phyloP scores from a whole-genome alignment of 2,888 invertebrate species.

The Aphelenchoides bicaudatus region DNA sequence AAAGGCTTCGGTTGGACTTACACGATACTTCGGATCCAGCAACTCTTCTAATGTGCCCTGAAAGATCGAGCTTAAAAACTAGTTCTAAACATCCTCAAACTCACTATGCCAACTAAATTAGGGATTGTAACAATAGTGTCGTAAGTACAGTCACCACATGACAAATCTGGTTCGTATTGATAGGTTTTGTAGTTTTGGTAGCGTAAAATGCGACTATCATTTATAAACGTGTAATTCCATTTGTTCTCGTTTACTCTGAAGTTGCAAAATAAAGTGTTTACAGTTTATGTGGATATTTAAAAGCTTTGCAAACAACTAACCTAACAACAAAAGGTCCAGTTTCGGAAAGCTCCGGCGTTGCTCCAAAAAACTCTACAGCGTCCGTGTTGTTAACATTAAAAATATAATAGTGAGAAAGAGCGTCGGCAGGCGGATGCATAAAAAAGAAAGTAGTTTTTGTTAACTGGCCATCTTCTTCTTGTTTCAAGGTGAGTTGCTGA shows the following conservation, averaged over 20 bases:
- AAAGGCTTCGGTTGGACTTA: conserved; percentile 29
- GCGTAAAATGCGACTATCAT: conserved; percentile 39
- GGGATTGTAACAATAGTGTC: conserved; percentile 40
- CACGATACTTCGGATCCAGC: conserved; percentile 42
- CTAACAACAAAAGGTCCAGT: conserved; percentile 42
- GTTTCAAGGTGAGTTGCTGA: conserved; percentile 6
- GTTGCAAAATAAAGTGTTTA: conserved; percentile 12
- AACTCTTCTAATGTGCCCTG: conserved; percentile 47
- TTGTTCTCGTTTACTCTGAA: conserved; percentile 50
- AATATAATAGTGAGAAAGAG: conserved; percentile 39
- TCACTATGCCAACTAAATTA: conserved; percentile 44
- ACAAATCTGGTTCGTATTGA: conserved; percentile 29
- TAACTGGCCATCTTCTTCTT: conserved; percentile 12
- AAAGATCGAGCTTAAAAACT: conserved; percentile 14
- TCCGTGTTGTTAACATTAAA: conserved; percentile 52
- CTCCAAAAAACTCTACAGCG: conserved; percentile 42
- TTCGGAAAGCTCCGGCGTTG: conserved; percentile 39
- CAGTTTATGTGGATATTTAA: neutral
- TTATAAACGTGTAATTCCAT: conserved; percentile 40
- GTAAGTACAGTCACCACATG: conserved; percentile 44
- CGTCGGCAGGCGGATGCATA: conserved; percentile 31
- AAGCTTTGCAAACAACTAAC: conserved; percentile 28
- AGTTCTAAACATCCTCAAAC: neutral
- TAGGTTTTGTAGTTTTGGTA: conserved; percentile 53
- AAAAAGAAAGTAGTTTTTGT: conserved; percentile 30